Conservation (phyloP, 2,797 vertebrate species). For the Argyrosomus regius region DNA sequence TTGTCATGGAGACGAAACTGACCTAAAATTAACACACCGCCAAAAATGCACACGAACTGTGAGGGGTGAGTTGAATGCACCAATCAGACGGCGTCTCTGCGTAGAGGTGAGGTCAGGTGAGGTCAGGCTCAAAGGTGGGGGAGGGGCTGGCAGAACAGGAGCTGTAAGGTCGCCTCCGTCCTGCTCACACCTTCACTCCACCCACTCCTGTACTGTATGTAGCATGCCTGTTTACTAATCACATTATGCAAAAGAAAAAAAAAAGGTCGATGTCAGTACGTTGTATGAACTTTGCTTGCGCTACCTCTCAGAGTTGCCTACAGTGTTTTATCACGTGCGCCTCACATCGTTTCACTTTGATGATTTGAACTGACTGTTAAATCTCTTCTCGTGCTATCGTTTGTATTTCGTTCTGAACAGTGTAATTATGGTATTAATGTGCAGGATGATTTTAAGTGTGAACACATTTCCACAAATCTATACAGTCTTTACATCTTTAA, state of each 20-base stretch:
- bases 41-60: not conserved
- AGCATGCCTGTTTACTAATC: conserved; percentile 74
- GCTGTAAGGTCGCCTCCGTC: not conserved
- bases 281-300: conserved; percentile 44
- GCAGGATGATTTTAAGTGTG: conserved; percentile 20
- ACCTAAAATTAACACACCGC: not conserved
- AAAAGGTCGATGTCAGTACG: conserved; percentile 22
- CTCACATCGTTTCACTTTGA: conserved; percentile 16
- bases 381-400: conserved; percentile 19
- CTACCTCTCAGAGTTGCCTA: conserved; percentile 64
- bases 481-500: not conserved
- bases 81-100: conserved; percentile 20
- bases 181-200: not conserved
- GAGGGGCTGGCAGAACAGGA: not conserved
- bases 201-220: conserved; percentile 60
- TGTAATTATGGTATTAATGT: not conserved
- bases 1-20: conserved; percentile 9
- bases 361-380: conserved; percentile 62
- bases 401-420: conserved; percentile 11
- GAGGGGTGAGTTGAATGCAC: not conserved
- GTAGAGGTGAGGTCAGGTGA: conserved; percentile 19
- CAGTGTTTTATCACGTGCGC: conserved; percentile 30
- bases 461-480: conserved; percentile 5
- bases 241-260: conserved; percentile 66
- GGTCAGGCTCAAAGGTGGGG: conserved; percentile 18